phyloP scores from a whole-genome alignment of 2,888 invertebrate species.

The Cosmorhoe ocellata region DNA sequence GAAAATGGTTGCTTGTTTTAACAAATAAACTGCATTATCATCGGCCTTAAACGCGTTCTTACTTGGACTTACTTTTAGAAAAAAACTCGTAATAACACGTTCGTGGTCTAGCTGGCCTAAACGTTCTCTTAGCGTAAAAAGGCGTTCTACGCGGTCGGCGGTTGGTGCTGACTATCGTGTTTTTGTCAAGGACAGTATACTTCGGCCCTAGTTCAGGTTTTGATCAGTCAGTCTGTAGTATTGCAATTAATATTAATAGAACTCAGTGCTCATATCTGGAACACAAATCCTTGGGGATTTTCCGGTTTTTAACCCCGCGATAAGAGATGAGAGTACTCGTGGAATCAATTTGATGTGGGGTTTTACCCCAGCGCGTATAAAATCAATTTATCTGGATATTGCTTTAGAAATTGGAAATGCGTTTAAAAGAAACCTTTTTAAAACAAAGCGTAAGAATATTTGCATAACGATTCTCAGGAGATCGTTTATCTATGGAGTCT shows the following conservation, averaged over 20 bases:
- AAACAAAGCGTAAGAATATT: background rate
- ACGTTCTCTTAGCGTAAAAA: too few species aligned
- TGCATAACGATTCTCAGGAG: background rate
- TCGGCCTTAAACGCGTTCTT: too few species aligned
- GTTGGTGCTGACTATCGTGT: too few species aligned
- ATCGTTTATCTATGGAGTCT: background rate
- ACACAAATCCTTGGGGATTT: constrained; percentile 9
- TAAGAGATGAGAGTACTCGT: background rate
- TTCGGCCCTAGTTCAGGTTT: too few species aligned
- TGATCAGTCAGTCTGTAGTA: too few species aligned
- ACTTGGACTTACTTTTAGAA: too few species aligned
- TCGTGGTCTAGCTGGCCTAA: too few species aligned
- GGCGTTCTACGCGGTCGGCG: too few species aligned
- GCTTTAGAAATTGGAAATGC: constrained; percentile 1
- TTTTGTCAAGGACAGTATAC: too few species aligned
- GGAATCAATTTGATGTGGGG: constrained; percentile 1
- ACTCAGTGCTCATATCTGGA: constrained; percentile 1
- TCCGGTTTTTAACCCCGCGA: constrained; percentile 4
- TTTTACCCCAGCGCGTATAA: constrained; percentile 4
- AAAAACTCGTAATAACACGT: too few species aligned
- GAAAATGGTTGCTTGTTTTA: too few species aligned
- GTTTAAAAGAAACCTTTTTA: background rate
- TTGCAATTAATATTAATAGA: background rate
- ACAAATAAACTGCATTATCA: too few species aligned
- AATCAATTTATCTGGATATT: constrained; percentile 16